Base-by-base conservation (phyloP, 2,113 vertebrate genomes). In the Platanista minor region DNA sequence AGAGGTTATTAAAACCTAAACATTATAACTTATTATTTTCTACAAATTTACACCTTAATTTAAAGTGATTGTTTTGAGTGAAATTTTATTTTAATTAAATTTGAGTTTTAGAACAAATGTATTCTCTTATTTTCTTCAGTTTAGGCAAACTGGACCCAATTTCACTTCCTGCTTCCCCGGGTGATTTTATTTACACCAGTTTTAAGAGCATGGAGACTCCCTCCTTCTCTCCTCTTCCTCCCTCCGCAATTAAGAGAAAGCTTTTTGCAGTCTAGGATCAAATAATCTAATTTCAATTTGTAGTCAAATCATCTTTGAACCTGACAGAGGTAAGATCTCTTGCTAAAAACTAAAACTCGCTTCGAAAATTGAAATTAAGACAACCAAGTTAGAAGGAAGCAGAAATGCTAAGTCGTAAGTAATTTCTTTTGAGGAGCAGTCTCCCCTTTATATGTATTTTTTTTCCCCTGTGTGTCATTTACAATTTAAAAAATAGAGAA, bases 281-380 rank as follows among this genome's bases (percentile, higher is more conserved):
- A 80, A 59, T 78, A 71, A 88, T 92, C 95, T 59, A 46, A 95
- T 94, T 72, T 84, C 25, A 95, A 84, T 92, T 81, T 96, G 49
- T 88, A 87, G 41, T 46, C 49, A 66, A 77, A 92, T 86, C 27
- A 33, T 66, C 81, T 93, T 86, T 89, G 49, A 90, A 69, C 17
- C 41, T 71, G 43, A 84, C 15, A 74, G 57, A 91, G 85, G 52
- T 33, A 57, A 85, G 27, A 54, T 81, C 17, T 83, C 27, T 77
- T 88, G 69, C 57, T 92, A 39, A 80, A 83, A 75, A 81, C 11
- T 74, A 66, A 83, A 95, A 82, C 39, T 82, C 83, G 67, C 6
- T 12, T 54, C 17, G 4, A 94, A 92, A 87, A 33, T 82, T 84
- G 86, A 82, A 96, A 88, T 92, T 12, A 67, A 95, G 87, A 93